These are phyloP conservation scores for Chaunax sp. DNA, from an alignment of 2,797 vertebrate genomes.

Conservation along the genomic window DNA sequence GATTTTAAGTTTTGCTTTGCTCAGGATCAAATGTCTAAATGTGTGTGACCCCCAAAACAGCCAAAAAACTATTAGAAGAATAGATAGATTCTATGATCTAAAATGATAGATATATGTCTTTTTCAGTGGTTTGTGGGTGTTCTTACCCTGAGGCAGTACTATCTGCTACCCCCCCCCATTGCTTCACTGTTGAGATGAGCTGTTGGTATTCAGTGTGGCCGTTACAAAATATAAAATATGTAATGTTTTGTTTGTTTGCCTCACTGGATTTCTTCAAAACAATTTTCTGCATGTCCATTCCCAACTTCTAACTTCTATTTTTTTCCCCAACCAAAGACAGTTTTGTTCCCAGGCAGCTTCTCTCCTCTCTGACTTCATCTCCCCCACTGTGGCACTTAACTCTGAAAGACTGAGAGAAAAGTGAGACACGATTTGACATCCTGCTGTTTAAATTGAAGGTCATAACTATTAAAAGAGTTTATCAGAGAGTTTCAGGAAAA, in stretches of 20 bases:
- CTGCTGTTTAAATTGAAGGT: constrained; percentile 26
- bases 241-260: constrained; percentile 4
- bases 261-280: too few relatives aligned
- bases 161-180: constrained; percentile 2
- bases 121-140: constrained; percentile 5
- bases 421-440: constrained; percentile 21
- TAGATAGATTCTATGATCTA: neutral
- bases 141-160: neutral
- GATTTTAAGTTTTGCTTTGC: neutral
- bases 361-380: neutral
- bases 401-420: constrained; percentile 11
- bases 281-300: too few relatives aligned
- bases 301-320: too few relatives aligned
- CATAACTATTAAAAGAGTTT: constrained; percentile 7
- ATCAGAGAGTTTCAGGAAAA: constrained; percentile 5
- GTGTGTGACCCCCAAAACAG: neutral
- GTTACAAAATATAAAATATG: neutral
- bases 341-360: too few relatives aligned
- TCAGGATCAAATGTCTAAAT: neutral
- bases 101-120: constrained; percentile 1
- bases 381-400: constrained; percentile 1
- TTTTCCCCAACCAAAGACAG: neutral
- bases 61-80: too few relatives aligned
- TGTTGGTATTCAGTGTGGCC: neutral
- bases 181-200: constrained; percentile 1